These are phyloP conservation scores for Eupristina koningsbergeri DNA, from an alignment of 1,140 invertebrate genomes.

Conservation along the genomic window DNA sequence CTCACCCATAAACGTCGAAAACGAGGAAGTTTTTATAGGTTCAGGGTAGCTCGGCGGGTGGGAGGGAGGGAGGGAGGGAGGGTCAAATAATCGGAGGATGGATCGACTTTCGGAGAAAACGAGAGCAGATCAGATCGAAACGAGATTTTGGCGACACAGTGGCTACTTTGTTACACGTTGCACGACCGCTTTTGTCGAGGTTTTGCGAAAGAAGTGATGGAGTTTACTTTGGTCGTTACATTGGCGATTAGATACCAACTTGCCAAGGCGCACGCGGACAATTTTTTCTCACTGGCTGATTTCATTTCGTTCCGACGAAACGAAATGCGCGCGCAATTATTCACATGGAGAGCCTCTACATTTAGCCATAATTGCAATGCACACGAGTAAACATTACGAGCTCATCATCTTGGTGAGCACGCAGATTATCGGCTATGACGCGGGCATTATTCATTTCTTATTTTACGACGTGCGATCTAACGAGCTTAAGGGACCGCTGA, in stretches of 20 bases:
- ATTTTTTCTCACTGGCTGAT: conserved; percentile 16
- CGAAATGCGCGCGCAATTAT: background rate
- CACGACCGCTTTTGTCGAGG: background rate
- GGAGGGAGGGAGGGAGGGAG: too few species aligned
- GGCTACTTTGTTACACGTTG: background rate
- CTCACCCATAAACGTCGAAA: background rate
- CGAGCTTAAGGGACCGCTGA: background rate
- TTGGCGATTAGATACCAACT: conserved; percentile 15
- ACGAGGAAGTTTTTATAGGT: background rate
- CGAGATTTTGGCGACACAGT: background rate
- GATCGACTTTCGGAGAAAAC: background rate
- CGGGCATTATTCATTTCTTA: background rate
- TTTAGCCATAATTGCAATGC: background rate
- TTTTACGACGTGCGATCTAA: too few species aligned
- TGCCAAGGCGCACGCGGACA: background rate
- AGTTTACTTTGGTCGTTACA: background rate
- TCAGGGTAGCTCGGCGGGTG: background rate
- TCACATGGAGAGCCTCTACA: background rate
- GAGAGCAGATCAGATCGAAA: background rate
- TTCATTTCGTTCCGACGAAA: background rate
- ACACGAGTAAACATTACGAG: background rate
- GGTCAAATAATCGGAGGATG: too few species aligned
- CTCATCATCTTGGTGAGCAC: background rate
- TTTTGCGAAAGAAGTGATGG: background rate
- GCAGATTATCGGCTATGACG: background rate